Evolutionary conservation across 2,113 vertebrate genomes (phyloP), one percentile per base, ranked within the genome.

Genomic region (Mohoua ochrocephala): DNA sequence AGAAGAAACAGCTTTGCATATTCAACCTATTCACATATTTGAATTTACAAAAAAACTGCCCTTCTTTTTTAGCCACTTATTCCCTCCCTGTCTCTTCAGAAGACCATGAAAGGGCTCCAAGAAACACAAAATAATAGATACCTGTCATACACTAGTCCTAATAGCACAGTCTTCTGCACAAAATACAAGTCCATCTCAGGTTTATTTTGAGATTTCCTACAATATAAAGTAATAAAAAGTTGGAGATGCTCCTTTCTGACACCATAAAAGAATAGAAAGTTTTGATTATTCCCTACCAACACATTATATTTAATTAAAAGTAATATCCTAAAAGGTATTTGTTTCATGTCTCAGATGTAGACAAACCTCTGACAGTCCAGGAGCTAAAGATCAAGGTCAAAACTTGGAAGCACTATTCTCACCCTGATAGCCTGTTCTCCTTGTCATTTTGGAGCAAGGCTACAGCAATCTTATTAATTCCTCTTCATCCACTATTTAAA

Each of bases 71-170:
- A 77, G 31, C 17, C 0, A 1, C 47, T 70, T 31, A 39, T 9
- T 56, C 37, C 74, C 15, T 71, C 35, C 23, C 18, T 21, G 2
- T 10, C 49, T 37, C 70, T 70, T 39, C 6, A 44, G 26, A 89
- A 87, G 33, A 37, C 54, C n/a, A 54, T 5, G 12, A 41, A 79
- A 87, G 19, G 6, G 31, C 45, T 84, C 59, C 20, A 24, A 60
- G 21, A 59, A 47, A 31, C 42, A 74, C 31, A 28, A 52, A 69
- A 16, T 39, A 63, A 45, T 14, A 76, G 27, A 26, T 21, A 49
- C 2, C 14, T 35, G 21, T 67, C 26, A 26, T 14, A 45, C 0
- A 0, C 6, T 52, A 23, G 23, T 84, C 49, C 42, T 71, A 63
- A 71, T 5, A 79, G 33, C 33, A 45, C 5, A 5, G 15, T 14